Base-by-base conservation (phyloP, 2,797 vertebrate species). In the Muscicapa comitata region DNA sequence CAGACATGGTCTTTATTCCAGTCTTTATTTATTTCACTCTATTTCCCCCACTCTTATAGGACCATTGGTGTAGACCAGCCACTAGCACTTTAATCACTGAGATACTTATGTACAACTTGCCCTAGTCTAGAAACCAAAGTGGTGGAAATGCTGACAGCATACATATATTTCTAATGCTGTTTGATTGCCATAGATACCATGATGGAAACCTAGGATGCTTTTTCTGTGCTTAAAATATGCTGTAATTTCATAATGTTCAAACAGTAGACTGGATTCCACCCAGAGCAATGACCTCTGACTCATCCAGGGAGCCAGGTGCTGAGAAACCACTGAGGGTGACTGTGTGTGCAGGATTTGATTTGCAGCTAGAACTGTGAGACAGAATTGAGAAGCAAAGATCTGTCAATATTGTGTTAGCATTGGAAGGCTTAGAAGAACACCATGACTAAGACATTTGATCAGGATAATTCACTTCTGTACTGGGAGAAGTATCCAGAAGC, bases 71-170 rank as follows among this genome's bases (percentile, higher is more conserved):
- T 45, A 70, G 47, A 51, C 6, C 15, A 66, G 23, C 21, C 28
- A 43, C 43, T n/a, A 58, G 13, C 17, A 40, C 17, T 87, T 84
- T 5, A 68, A 62, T 68, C 29, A 24, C 31, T 54, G 15, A 53
- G 11, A 23, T 45, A 45, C 1, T 3, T 58, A 3, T 2, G 3
- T 31, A 33, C 1, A 4, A 28, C 51, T 79, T 73, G 17, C 47
- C 51, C 17, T 45, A 71, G 12, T n/a, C 23, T 37, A 47, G 70
- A 71, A 91, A 72, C 12, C 6, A 33, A 62, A 78, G 38, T 17
- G 11, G 19, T 86, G 48, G 38, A 83, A 61, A 88, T 47, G 18
- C 20, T 79, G 59, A 67, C 29, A 63, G 33, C 6, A 10, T 19
- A 29, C 1, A 5, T 19, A 0, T 25, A 21, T 65, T 67, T 93